Conservation (phyloP, 2,888 invertebrate species). For the Alsophila aescularia region DNA sequence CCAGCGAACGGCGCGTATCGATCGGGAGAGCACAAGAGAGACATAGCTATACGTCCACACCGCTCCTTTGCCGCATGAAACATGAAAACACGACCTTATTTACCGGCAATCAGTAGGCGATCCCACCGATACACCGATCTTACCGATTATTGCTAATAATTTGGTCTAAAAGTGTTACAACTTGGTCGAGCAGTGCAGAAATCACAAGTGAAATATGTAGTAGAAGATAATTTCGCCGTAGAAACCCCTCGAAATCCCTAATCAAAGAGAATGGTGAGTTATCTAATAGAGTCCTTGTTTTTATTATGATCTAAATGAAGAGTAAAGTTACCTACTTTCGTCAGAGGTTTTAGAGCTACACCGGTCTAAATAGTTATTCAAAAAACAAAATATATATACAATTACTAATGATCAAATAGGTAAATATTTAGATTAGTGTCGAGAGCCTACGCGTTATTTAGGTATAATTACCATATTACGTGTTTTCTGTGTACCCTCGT, state of each 20-base stretch:
- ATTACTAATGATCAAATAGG: too few species aligned
- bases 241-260: conserved; percentile 1
- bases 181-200: conserved; percentile 21
- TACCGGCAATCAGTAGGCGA: conserved; percentile 44
- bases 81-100: conserved; percentile 71
- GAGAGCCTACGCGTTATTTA: too few species aligned
- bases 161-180: conserved; percentile 25
- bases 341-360: too few species aligned
- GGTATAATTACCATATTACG: too few species aligned
- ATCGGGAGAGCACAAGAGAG: conserved; percentile 69
- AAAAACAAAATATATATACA: too few species aligned
- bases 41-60: conserved; percentile 60
- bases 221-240: background rate
- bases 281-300: conserved; percentile 23
- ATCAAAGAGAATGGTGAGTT: conserved; percentile 47
- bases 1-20: conserved; percentile 66
- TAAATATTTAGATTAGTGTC: too few species aligned
- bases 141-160: conserved; percentile 30
- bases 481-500: too few species aligned
- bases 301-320: conserved; percentile 2
- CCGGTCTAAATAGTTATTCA: too few species aligned
- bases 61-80: conserved; percentile 77
- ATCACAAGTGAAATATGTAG: conserved; percentile 32
- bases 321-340: background rate
- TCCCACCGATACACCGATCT: conserved; percentile 44